A percentile compares a stretch with the other conserved stretches of the same genome.
These are phyloP conservation scores for Leucophenga varia DNA, from an alignment of 1,140 invertebrate genomes.

Conservation along the genomic window DNA sequence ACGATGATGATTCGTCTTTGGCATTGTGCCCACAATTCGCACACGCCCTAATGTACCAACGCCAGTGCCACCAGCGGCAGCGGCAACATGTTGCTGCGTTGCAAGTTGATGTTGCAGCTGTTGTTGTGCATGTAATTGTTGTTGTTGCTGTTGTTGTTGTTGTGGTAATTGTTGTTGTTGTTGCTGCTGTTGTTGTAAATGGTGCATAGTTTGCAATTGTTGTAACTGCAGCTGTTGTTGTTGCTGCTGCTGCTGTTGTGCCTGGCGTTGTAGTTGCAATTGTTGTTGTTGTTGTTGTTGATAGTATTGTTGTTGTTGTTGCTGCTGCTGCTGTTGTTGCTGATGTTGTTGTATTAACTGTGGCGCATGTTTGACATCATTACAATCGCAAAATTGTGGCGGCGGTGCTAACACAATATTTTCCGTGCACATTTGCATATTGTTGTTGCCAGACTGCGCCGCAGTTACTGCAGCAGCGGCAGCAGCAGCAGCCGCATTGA, in stretches of 20 bases:
- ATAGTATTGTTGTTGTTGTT: slow-evolving; percentile 16
- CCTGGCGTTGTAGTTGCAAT: slow-evolving; percentile 24
- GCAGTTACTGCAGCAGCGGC: slow-evolving; percentile 30
- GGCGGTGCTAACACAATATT: slow-evolving; percentile 74
- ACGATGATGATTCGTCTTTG: slow-evolving; percentile 61
- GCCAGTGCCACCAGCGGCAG: slow-evolving; percentile 51
- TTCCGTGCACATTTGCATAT: slow-evolving; percentile 56
- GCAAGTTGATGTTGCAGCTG: slow-evolving; percentile 41
- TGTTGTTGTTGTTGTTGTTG: slow-evolving; percentile 29
- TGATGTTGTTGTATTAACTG: slow-evolving; percentile 25
- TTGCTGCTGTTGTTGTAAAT: slow-evolving; percentile 37
- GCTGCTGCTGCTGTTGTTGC: slow-evolving; percentile 17
- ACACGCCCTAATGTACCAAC: slow-evolving; percentile 63
- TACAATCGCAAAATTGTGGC: slow-evolving; percentile 67
- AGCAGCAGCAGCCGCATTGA: slow-evolving; percentile 34
- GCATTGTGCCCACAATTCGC: slow-evolving; percentile 76
- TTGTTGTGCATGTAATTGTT: slow-evolving; percentile 32
- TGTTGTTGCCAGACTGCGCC: slow-evolving; percentile 43
- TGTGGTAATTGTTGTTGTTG: slow-evolving; percentile 22
- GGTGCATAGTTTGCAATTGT: slow-evolving; percentile 27
- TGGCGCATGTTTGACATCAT: slow-evolving; percentile 50
- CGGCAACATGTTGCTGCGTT: slow-evolving; percentile 47
- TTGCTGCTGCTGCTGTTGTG: slow-evolving; percentile 26
- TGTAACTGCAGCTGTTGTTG: slow-evolving; percentile 30
- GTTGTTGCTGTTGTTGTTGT: slow-evolving; percentile 58